Evolutionary conservation across 2,113 vertebrate genomes (phyloP), one percentile per base, ranked within the genome.

Genomic region (Trochalopteron elliotii): DNA sequence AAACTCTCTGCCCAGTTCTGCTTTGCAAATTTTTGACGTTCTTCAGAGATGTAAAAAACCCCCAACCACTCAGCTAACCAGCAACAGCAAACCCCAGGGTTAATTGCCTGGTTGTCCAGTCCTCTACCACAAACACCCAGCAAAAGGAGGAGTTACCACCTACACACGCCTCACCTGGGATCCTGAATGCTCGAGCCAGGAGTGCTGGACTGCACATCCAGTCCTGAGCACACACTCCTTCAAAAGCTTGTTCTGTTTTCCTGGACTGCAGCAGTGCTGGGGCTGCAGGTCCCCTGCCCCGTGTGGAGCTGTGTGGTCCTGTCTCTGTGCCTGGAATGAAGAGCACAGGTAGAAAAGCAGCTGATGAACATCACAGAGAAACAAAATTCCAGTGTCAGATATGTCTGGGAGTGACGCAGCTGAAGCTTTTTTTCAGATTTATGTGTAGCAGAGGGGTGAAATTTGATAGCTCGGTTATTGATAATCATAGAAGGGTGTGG

Each of bases 381-480:
- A n/a, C 20, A 71, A 65, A 64, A 76, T 45, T 91, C 24, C 39
- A 11, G 11, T 39, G 18, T 61, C 67, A 53, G 44, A 24, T 60
- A 9, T 45, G 12, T 52, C 84, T 86, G 84, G 69, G 76, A 87
- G 80, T 75, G 50, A 65, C 8, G 47, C 77, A 72, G 52, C 71
- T 91, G 79, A 88, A 88, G 92, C 9, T 35, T 49, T 84, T 61
- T 63, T 90, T 42, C 85, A 81, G 50, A 75, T 89, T 86, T 79
- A 11, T 42, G 37, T 12, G n/a, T 35, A 57, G 24, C 33, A 74
- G 59, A 71, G 49, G 31, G 37, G 21, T 61, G 50, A 87, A 68
- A 85, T 71, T 42, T 63, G 33, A 61, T 57, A 63, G 78, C 47
- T 96, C 94, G 93, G 81, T 89, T 97, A 60, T n/a, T 64, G 84